Evolutionary conservation across 2,888 invertebrate genomes (phyloP).

Genomic region (Elgonia sp.): DNA sequence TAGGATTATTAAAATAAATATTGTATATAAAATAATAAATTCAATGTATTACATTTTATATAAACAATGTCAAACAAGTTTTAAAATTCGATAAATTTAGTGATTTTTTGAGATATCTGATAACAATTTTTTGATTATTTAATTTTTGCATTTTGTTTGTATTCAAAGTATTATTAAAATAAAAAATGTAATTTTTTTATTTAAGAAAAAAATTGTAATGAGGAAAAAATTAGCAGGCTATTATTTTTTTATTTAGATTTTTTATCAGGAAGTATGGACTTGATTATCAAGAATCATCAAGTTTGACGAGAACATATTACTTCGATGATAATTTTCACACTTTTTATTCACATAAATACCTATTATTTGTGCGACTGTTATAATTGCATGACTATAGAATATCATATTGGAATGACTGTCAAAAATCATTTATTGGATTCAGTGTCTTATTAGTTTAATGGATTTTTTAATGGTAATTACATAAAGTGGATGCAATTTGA

Average conservation of each 20-base stretch:
- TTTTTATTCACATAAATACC: slow-evolving; percentile 9
- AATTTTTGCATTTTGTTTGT: no score
- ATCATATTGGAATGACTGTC: slow-evolving; percentile 35
- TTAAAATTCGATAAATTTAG: no score
- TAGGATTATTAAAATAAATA: no score
- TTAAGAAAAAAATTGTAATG: not conserved
- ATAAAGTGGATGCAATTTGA: not conserved
- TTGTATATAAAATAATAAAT: no score
- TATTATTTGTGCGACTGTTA: slow-evolving; percentile 25
- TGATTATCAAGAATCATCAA: slow-evolving; percentile 35
- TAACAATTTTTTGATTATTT: not conserved
- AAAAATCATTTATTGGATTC: slow-evolving; percentile 19
- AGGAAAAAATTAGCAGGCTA: not conserved
- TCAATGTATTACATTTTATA: no score
- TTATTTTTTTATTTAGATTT: not conserved
- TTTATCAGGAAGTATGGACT: not conserved
- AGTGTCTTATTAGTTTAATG: slow-evolving; percentile 26
- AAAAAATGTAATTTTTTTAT: not conserved
- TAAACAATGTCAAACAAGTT: no score
- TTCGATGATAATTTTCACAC: slow-evolving; percentile 26
- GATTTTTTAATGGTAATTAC: slow-evolving; percentile 6
- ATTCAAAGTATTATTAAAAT: no score
- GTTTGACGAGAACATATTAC: slow-evolving; percentile 23
- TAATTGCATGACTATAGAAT: slow-evolving; percentile 44
- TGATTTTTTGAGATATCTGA: no score